These are phyloP conservation scores for Drosophila parvula DNA, from an alignment of 1,140 invertebrate genomes.

Conservation along the genomic window DNA sequence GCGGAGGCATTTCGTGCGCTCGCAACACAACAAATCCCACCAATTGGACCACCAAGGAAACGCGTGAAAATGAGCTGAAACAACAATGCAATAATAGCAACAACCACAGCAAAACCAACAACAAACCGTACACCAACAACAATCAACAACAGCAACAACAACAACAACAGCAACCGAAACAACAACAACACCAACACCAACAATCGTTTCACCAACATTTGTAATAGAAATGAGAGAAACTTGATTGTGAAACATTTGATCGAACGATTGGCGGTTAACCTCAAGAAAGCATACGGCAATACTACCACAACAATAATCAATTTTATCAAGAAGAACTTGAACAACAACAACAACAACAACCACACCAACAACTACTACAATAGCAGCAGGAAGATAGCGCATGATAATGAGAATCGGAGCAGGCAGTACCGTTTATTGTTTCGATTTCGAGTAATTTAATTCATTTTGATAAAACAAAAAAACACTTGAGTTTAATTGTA, in stretches of 20 bases:
- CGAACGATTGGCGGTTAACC: conserved; percentile 39
- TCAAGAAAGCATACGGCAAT: conserved; percentile 39
- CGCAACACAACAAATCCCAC: conserved; percentile 98
- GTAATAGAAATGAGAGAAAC: conserved; percentile 38
- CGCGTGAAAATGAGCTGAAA: conserved; percentile 90
- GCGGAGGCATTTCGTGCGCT: conserved; percentile 98
- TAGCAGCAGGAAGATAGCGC: conserved; percentile 22
- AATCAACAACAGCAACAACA: conserved; percentile 41
- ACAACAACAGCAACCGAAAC: conserved; percentile 37
- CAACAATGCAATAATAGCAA: conserved; percentile 46
- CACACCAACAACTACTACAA: conserved; percentile 2
- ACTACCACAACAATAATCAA: conserved; percentile 41
- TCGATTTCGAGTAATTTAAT: conserved; percentile 72
- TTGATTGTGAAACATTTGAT: conserved; percentile 33
- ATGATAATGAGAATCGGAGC: conserved; percentile 28
- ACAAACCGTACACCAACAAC: conserved; percentile 35
- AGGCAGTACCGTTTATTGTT: conserved; percentile 57
- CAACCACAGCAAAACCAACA: conserved; percentile 46
- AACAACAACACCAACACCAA: conserved; percentile 27
- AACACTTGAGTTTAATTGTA: conserved; percentile 72
- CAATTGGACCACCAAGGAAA: conserved; percentile 97
- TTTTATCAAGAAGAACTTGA: conserved; percentile 30
- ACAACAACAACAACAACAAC: conserved; percentile 22
- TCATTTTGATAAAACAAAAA: conserved; percentile 48
- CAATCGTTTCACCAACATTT: conserved; percentile 37